A percentile compares a stretch with the other conserved stretches of the same genome.
Conservation (phyloP, 64 coral and sea anemone species). For the Montipora foliosa region DNA sequence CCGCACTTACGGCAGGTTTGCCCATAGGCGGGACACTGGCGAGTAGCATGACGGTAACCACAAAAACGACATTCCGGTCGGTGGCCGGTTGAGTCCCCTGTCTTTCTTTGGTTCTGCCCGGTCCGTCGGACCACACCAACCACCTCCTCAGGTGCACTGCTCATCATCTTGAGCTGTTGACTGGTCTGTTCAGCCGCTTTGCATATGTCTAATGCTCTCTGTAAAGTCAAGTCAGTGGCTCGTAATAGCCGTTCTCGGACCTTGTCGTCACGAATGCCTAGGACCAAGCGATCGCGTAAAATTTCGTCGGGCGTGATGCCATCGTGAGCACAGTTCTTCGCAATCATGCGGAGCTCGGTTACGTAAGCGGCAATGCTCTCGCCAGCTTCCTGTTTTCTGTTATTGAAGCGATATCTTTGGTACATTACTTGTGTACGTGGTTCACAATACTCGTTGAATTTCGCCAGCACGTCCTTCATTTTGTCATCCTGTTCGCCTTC, state of each 20-base stretch:
- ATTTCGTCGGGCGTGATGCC: too few relatives aligned
- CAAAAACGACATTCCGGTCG: conserved; percentile 43
- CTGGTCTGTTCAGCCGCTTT: conserved; percentile 71
- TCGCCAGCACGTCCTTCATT: too few relatives aligned
- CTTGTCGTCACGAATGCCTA: too few relatives aligned
- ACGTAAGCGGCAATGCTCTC: too few relatives aligned
- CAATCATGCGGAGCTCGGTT: too few relatives aligned
- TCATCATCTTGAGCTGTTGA: conserved; percentile 49
- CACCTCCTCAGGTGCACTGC: conserved; percentile 45
- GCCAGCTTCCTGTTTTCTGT: too few relatives aligned
- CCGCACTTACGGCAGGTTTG: conserved; percentile 23
- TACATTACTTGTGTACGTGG: too few relatives aligned
- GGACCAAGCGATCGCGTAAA: too few relatives aligned
- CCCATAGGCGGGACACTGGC: conserved; percentile 31
- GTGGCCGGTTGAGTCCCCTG: not conserved
- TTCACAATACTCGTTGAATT: too few relatives aligned
- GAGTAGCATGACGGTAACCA: conserved; percentile 47
- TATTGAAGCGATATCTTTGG: too few relatives aligned
- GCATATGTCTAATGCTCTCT: conserved; percentile 67
- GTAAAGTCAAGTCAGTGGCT: conserved; percentile 53
- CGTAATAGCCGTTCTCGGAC: conserved; percentile 54
- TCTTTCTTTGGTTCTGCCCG: conserved; percentile 3
- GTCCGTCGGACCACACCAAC: conserved; percentile 26
- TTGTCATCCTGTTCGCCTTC: too few relatives aligned
- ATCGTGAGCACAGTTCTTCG: too few relatives aligned